phyloP scores from a whole-genome alignment of 2,113 vertebrate genomes.

The Cyprinus carpio region DNA sequence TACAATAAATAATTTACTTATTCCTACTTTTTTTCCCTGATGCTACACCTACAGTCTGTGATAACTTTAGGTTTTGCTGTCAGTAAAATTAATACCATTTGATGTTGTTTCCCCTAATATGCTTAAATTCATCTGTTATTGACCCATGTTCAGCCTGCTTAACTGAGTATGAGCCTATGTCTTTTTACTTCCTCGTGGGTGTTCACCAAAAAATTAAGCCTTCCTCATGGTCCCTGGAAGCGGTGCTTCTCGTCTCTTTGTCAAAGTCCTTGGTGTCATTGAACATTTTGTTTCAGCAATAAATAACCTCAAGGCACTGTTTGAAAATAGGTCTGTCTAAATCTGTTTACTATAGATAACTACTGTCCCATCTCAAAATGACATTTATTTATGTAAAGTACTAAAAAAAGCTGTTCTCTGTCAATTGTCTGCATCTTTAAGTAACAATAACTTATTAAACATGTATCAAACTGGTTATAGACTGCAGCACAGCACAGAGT shows the following conservation, averaged over 20 bases:
- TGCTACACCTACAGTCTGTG: too few species aligned
- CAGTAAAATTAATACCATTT: not conserved
- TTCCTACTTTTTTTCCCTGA: not conserved
- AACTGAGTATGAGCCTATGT: not conserved
- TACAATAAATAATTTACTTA: not conserved
- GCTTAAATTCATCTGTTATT: not conserved
- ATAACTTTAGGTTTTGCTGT: not conserved
- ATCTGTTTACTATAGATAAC: not conserved
- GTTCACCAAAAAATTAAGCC: not conserved
- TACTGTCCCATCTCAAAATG: too few species aligned
- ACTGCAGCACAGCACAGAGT: not conserved
- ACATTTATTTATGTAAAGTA: not conserved
- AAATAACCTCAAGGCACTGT: not conserved
- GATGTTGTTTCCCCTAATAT: not conserved
- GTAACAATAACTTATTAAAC: not conserved
- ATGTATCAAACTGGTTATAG: not conserved
- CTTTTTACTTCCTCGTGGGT: not conserved
- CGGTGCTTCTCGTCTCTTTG: not conserved
- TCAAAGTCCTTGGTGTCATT: not conserved
- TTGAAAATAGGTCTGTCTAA: not conserved
- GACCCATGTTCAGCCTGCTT: not conserved
- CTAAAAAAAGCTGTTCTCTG: not conserved
- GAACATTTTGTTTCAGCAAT: not conserved
- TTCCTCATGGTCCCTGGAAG: not conserved
- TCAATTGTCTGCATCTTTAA: not conserved